These are phyloP conservation scores for Eupithecia pulchellata DNA, from an alignment of 2,888 invertebrate species.

Conservation along the genomic window DNA sequence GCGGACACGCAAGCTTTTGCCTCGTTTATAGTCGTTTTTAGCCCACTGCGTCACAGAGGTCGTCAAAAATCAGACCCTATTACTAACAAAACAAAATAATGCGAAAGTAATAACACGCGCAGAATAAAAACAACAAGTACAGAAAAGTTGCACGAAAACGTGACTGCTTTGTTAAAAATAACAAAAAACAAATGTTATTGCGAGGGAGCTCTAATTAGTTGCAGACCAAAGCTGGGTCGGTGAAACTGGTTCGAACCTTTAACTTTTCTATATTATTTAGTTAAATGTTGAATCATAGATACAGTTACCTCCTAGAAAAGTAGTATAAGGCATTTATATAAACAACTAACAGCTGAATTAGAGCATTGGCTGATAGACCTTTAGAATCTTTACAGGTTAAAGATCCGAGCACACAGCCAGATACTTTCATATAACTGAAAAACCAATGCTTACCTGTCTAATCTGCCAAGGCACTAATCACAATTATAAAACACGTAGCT, in stretches of 20 bases:
- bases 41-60: no score
- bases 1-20: no score
- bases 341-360: neutral
- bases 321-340: neutral
- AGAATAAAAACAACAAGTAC: conserved; percentile 19
- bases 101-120: neutral
- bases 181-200: conserved; percentile 58
- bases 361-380: neutral
- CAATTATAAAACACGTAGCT: conserved; percentile 14
- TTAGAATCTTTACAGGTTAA: neutral
- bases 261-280: neutral
- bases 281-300: neutral
- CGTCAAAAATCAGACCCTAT: no score
- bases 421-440: neutral
- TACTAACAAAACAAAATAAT: conserved; percentile 3
- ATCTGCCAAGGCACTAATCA: conserved; percentile 9
- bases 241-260: conserved; percentile 37
- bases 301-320: neutral
- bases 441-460: neutral
- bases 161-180: conserved; percentile 62
- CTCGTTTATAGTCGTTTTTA: no score
- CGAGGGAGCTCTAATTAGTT: conserved; percentile 61
- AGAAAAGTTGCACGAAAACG: conserved; percentile 53
- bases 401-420: neutral
- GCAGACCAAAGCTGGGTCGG: conserved; percentile 38